A percentile compares a stretch with the other conserved stretches of the same genome.
Evolutionary conservation across 1,140 invertebrate species (phyloP).

Genomic region (Heliconius eleuchia): DNA sequence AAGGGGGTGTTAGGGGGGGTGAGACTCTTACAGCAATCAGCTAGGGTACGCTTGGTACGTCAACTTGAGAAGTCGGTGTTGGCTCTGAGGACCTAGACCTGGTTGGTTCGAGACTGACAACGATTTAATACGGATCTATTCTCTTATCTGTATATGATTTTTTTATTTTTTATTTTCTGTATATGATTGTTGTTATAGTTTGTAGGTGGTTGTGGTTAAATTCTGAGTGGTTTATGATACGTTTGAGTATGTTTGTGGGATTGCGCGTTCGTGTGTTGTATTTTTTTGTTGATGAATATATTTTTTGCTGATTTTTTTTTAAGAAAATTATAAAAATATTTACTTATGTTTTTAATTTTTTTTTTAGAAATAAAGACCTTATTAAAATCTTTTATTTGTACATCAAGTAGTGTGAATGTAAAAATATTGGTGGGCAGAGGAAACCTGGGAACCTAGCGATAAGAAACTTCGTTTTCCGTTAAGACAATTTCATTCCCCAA

Average conservation of each 20-base stretch:
- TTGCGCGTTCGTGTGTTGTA: not conserved
- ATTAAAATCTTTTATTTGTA: too few species aligned
- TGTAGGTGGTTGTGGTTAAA: not conserved
- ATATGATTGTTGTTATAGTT: not conserved
- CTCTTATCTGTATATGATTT: constrained; percentile 53
- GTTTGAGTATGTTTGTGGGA: not conserved
- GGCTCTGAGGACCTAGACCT: constrained; percentile 49
- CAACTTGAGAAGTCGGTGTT: constrained; percentile 73
- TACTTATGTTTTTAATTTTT: not conserved
- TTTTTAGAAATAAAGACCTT: too few species aligned
- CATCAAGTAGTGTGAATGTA: too few species aligned
- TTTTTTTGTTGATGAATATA: not conserved
- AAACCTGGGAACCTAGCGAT: too few species aligned
- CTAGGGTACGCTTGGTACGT: constrained; percentile 54
- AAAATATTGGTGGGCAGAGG: too few species aligned
- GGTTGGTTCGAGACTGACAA: constrained; percentile 72
- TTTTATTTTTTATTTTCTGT: constrained; percentile 35
- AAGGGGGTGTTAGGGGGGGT: constrained; percentile 24
- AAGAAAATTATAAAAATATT: not conserved
- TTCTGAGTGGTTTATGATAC: not conserved
- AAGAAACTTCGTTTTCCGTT: too few species aligned
- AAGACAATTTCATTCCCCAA: too few species aligned
- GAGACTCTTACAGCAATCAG: constrained; percentile 35
- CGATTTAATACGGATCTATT: constrained; percentile 56
- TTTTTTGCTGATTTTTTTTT: not conserved